Base-by-base conservation (phyloP, 2,888 invertebrate genomes). In the Thyatira batis region DNA sequence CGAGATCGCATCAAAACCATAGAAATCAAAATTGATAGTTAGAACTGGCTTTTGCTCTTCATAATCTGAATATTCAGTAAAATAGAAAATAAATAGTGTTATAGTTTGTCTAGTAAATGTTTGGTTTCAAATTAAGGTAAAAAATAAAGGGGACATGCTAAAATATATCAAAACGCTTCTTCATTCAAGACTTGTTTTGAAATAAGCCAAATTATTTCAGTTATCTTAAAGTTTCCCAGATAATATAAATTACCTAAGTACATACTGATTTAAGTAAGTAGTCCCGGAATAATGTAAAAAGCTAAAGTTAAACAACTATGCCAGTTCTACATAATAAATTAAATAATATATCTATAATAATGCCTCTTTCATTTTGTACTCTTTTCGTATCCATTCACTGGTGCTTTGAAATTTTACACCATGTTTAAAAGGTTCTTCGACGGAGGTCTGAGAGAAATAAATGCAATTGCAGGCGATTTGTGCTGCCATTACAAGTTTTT, bases 321-420 rank as follows among this genome's bases (percentile, higher is more conserved):
- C 39, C 39, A 39, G 13, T 17, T 39, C 39, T 39, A 39, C 2
- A 39, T 17, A 6, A 8, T 17, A 6, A 8, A 33, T 33, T 33
- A 8, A 17, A 17, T 39, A 39, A 17, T 13, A 39, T 39, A 1
- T 39, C 39, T 39, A 17, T 68, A 17, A 17, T 17, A 1, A 39
- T 39, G 39, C 64, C 65, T 70, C 69, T 60, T 73, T 70, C 71
- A 76, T 75, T 75, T 76, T 65, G 59, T 52, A 52, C 51, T 67
- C 72, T 62, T 75, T 66, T 65, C 63, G 66, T 55, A 55, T 52
- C 63, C 64, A 69, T 67, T 70, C 71, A 72, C 63, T 76, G 76
- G 73, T 78, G 76, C 79, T 83, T 82, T 77, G 82, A 80, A 84
- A 83, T 73, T 84, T 81, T 76, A 84, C 79, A 81, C 81, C 78